Evolutionary conservation across 2,888 invertebrate genomes (phyloP).

Genomic region (Aleiodes testaceus): DNA sequence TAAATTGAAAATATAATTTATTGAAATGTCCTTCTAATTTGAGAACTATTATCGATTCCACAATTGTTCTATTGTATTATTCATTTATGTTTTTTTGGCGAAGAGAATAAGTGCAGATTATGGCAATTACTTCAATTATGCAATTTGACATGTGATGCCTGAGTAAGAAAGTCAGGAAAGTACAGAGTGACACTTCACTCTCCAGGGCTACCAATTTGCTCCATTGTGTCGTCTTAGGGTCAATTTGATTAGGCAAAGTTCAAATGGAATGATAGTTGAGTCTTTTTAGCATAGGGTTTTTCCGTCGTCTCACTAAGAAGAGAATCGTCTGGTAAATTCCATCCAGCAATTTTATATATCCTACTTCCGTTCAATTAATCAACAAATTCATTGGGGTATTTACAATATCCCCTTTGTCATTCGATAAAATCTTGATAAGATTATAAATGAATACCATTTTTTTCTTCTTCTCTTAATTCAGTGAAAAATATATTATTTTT

Average conservation of each 20-base stretch:
- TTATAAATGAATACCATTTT: no score
- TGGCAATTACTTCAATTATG: conserved; percentile 2
- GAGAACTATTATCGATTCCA: no score
- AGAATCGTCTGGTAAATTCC: background rate
- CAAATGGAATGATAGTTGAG: background rate
- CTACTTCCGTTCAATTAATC: no score
- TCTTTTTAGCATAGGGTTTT: conserved; percentile 1
- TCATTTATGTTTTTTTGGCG: background rate
- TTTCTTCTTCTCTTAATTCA: no score
- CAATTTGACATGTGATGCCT: background rate
- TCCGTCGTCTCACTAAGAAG: background rate
- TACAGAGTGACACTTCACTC: background rate
- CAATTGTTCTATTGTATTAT: background rate
- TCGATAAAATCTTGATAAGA: no score
- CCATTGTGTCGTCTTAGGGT: conserved; percentile 58
- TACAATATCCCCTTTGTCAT: no score
- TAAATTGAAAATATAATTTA: no score
- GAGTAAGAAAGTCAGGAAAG: conserved; percentile 8
- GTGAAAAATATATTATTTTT: no score
- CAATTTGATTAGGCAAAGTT: conserved; percentile 33
- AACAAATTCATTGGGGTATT: no score
- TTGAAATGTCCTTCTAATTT: no score
- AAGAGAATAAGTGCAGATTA: background rate
- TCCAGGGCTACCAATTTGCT: conserved; percentile 62
- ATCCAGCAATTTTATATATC: no score